Conservation (phyloP, 2,888 invertebrate species). For the Chymomyza fuscimana region DNA sequence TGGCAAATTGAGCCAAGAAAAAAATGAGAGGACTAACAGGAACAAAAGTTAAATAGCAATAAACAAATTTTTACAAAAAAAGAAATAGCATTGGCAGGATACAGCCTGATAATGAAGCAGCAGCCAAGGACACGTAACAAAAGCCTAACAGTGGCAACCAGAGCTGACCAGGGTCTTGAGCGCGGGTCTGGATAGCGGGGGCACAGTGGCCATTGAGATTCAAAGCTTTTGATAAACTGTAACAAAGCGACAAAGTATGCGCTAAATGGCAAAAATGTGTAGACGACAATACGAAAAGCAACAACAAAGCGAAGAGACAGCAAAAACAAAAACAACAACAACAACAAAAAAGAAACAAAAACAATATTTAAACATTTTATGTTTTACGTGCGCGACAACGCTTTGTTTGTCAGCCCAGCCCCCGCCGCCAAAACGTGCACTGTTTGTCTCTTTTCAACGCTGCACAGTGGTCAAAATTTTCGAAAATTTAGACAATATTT, state of each 20-base stretch:
- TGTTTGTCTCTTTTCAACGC: neutral
- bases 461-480: no score
- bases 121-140: neutral
- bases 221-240: conserved; percentile 62
- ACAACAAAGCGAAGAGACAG: neutral
- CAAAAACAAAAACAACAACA: conserved; percentile 1
- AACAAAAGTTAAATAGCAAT: conserved; percentile 4
- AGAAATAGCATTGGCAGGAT: neutral
- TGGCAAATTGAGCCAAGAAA: neutral
- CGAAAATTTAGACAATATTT: no score
- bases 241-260: conserved; percentile 56
- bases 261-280: conserved; percentile 41
- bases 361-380: conserved; percentile 61
- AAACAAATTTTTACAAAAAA: conserved; percentile 3
- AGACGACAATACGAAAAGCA: neutral
- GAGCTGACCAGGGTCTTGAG: neutral
- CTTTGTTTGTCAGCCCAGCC: neutral
- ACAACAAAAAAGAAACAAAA: neutral
- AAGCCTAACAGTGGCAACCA: neutral
- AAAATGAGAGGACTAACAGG: neutral
- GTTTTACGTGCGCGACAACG: conserved; percentile 20
- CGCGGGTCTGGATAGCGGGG: neutral
- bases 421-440: neutral
- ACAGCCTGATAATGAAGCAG: neutral
- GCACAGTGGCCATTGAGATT: conserved; percentile 40